Percentiles rank a stretch among this genome's conserved stretches.
These are phyloP conservation scores for Sylvicola fuscatus DNA, from an alignment of 2,888 invertebrate genomes.

Conservation along the genomic window DNA sequence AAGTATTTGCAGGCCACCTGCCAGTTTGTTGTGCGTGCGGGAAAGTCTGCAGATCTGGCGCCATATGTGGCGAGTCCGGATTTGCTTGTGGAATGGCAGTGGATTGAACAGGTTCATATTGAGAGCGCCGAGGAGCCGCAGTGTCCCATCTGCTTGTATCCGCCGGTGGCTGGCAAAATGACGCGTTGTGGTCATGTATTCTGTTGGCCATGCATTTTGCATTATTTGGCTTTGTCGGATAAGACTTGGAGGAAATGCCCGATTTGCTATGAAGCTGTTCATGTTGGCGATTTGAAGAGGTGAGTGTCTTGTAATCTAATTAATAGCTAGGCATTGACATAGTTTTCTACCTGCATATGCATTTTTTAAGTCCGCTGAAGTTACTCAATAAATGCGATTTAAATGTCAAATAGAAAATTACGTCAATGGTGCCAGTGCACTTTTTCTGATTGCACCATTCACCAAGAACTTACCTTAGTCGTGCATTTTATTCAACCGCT, in stretches of 20 bases:
- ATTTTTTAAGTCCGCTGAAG: too few species aligned
- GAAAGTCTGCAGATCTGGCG: constrained; percentile 55
- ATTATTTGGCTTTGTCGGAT: constrained; percentile 74
- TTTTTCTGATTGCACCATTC: too few species aligned
- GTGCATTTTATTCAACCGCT: too few species aligned
- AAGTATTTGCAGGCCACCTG: constrained; percentile 90
- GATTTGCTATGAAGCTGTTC: constrained; percentile 71
- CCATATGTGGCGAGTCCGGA: constrained; percentile 68
- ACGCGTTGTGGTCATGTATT: constrained; percentile 90
- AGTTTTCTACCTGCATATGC: too few species aligned
- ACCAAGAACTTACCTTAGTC: too few species aligned
- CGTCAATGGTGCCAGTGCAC: too few species aligned
- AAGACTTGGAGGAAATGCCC: constrained; percentile 72
- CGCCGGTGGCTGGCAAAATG: constrained; percentile 74
- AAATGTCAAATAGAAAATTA: too few species aligned
- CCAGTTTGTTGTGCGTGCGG: constrained; percentile 66
- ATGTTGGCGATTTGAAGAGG: constrained; percentile 68
- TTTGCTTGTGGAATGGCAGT: constrained; percentile 74
- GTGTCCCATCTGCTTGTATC: constrained; percentile 84
- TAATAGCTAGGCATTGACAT: too few species aligned
- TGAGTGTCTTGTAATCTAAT: constrained; percentile 17
- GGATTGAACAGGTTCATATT: constrained; percentile 74
- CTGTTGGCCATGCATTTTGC: constrained; percentile 90
- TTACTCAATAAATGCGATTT: too few species aligned
- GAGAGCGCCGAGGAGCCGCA: constrained; percentile 43